Base-by-base conservation (phyloP, 2,113 vertebrate species). In the Syngnathus typhle region DNA sequence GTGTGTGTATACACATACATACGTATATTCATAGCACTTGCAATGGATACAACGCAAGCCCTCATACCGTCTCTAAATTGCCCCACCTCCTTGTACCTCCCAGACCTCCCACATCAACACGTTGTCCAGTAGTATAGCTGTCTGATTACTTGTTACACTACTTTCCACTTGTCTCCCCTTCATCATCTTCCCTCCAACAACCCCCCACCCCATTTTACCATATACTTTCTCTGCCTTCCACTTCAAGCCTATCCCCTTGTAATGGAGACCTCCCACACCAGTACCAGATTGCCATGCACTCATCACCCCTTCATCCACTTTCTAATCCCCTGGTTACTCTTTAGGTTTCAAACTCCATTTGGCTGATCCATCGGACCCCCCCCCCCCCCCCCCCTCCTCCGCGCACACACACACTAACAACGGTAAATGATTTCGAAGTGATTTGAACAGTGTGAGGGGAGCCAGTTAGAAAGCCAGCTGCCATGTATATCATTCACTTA, bases 271-370 rank as follows among this genome's bases (percentile, higher is more conserved):
- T 77, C 76, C 75, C 82, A 77, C 76, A 82, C 82, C 77, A 88
- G 79, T 1, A 65, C 83, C 92, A 91, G 83, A 89, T 92, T 93
- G 89, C 64, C 8, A 13, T 19, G 44, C 75, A 71, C 73, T 75
- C 82, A 67, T 73, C 72, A 23, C 72, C 73, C 72, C 72, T 74
- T 73, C 66, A 71, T 78, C 74, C 75, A 64, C 71, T 79, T 70
- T 87, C 66, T 78, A 92, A 92, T 93, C 85, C 89, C n/a, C 81
- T 71, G 82, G 80, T 82, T 87, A 82, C 81, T 90, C 79, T 93
- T 92, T 91, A 81, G 86, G 84, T 90, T 92, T 92, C 89, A 89
- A 82, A 89, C 75, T 88, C 82, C 85, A 78, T 92, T 93, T 91
- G 85, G 70, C 86, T 88, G 84, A 80, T 84, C 68, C 82, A 71